Percentiles rank a stretch among this genome's conserved stretches.
Evolutionary conservation across 2,113 vertebrate species (phyloP).

Genomic region (Steatornis caripensis): DNA sequence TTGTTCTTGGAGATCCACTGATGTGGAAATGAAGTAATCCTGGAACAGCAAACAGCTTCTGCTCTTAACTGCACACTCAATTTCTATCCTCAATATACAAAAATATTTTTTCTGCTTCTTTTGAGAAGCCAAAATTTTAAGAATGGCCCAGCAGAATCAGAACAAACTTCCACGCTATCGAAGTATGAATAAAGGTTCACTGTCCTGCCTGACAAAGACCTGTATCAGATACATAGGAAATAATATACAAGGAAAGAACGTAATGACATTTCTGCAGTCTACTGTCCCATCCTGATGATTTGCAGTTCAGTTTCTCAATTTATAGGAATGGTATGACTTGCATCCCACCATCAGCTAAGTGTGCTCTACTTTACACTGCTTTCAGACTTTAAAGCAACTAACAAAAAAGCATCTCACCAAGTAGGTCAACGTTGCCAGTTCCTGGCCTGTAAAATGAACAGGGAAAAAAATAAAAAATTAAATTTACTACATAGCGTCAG

Average conservation of each 20-base stretch:
- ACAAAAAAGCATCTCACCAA: constrained; percentile 79
- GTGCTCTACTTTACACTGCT: neutral
- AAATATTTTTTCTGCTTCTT: neutral
- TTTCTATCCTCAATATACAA: neutral
- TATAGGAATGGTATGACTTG: neutral
- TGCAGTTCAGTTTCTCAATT: neutral
- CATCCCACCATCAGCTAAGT: neutral
- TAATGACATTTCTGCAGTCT: neutral
- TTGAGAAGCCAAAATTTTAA: neutral
- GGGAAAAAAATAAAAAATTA: neutral
- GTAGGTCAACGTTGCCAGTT: constrained; percentile 87
- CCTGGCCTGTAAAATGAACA: constrained; percentile 78
- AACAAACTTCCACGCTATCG: neutral
- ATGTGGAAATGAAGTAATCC: constrained; percentile 87
- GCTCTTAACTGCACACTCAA: neutral
- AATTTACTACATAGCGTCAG: neutral
- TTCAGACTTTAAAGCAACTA: neutral
- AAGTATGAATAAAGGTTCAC: neutral
- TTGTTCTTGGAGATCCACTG: constrained; percentile 87
- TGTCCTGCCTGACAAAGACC: neutral
- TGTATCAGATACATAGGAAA: neutral
- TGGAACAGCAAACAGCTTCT: constrained; percentile 46
- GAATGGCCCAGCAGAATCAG: neutral
- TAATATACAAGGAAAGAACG: neutral
- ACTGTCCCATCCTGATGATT: neutral